Conservation (phyloP, 2,888 invertebrate genomes). For the Scaptodrosophila latifasciaeformis region DNA sequence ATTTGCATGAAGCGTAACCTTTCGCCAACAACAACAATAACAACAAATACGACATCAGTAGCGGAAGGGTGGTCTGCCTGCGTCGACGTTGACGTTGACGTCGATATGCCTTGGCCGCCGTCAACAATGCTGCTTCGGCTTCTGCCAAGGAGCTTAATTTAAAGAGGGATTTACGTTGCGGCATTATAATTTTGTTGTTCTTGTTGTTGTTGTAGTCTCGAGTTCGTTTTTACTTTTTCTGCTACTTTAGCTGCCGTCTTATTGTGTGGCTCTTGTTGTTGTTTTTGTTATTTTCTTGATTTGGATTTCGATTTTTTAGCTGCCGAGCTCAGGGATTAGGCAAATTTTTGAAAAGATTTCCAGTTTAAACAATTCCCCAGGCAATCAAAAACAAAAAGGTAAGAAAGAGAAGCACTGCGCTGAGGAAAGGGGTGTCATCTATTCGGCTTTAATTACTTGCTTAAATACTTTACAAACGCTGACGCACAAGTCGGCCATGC, state of each 20-base stretch:
- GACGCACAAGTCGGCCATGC: neutral
- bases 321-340: conserved; percentile 60
- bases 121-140: no score
- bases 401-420: conserved; percentile 7
- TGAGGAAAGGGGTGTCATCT: neutral
- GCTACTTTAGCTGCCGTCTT: conserved; percentile 34
- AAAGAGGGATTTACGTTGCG: conserved; percentile 66
- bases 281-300: conserved; percentile 16
- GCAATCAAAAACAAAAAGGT: neutral
- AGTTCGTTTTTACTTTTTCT: conserved; percentile 3
- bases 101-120: conserved; percentile 47
- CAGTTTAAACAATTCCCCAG: conserved; percentile 13
- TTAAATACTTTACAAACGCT: neutral
- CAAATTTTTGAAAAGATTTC: conserved; percentile 65
- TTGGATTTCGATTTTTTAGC: conserved; percentile 31
- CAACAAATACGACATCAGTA: neutral
- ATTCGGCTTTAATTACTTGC: neutral
- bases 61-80: neutral
- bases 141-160: conserved; percentile 71
- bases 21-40: conserved; percentile 18
- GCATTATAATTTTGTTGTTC: conserved; percentile 58
- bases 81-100: conserved; percentile 14
- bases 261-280: conserved; percentile 20
- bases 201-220: conserved; percentile 6
- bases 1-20: conserved; percentile 71